Conservation (phyloP, 2,113 vertebrate species). For the Orthonyx spaldingii region DNA sequence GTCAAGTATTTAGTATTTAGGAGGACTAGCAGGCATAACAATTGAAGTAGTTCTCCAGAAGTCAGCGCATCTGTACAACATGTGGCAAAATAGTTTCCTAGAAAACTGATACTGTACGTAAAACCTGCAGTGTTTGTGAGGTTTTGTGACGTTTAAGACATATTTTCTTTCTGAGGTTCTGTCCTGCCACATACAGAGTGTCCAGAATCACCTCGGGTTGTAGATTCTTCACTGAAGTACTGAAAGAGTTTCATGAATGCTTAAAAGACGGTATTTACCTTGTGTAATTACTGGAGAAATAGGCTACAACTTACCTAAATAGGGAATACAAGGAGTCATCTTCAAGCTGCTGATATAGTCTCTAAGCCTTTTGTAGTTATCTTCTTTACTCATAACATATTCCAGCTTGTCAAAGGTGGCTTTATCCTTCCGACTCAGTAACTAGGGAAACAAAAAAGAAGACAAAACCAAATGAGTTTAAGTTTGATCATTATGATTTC, state of each 20-base stretch:
- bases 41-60: not conserved
- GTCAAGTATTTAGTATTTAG: not conserved
- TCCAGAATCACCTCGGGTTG: not conserved
- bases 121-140: not conserved
- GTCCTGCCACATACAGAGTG: not conserved
- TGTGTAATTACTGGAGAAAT: not conserved
- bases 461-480: not conserved
- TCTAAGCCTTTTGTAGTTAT: constrained; percentile 97
- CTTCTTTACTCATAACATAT: constrained; percentile 98
- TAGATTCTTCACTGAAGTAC: not conserved
- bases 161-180: not conserved
- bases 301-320: constrained; percentile 83
- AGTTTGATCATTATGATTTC: not conserved
- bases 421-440: constrained; percentile 96
- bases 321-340: constrained; percentile 98
- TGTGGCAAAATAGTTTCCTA: not conserved
- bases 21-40: not conserved
- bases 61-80: not conserved
- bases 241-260: not conserved
- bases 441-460: constrained; percentile 66
- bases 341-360: constrained; percentile 97
- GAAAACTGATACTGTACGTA: constrained; percentile 4
- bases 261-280: not conserved
- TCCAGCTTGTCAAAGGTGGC: constrained; percentile 94
- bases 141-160: not conserved